Evolutionary conservation across 2,797 vertebrate species (phyloP).

Genomic region (Typhlichthys subterraneus): DNA sequence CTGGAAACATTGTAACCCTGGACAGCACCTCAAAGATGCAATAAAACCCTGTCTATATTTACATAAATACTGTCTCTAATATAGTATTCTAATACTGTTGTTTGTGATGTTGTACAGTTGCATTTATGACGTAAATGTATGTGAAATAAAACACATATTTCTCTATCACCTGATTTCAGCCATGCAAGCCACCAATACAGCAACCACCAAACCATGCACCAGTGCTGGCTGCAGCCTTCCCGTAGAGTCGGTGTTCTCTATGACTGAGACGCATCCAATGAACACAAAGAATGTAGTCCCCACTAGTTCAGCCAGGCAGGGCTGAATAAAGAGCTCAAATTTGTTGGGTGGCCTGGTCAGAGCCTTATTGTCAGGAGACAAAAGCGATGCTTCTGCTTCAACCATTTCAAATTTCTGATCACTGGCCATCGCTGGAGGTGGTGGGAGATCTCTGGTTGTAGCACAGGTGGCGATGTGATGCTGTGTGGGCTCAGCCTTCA

Average conservation of each 20-base stretch:
- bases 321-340: conserved; percentile 79
- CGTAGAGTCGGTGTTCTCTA: conserved; percentile 66
- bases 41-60: neutral
- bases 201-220: conserved; percentile 86
- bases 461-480: neutral
- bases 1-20: neutral
- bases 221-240: conserved; percentile 87
- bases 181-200: conserved; percentile 75
- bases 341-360: conserved; percentile 30
- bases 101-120: neutral
- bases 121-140: too few relatives aligned
- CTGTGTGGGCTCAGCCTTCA: conserved; percentile 13
- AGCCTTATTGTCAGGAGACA: conserved; percentile 21
- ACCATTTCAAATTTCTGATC: conserved; percentile 61
- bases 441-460: conserved; percentile 6
- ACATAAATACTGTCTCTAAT: too few relatives aligned
- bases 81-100: too few relatives aligned
- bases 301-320: conserved; percentile 86
- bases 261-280: conserved; percentile 84
- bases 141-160: too few relatives aligned
- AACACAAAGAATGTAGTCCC: conserved; percentile 88
- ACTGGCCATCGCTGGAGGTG: conserved; percentile 26
- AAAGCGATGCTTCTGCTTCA: conserved; percentile 28
- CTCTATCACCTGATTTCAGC: conserved; percentile 84
- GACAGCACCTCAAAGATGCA: neutral